Conservation (phyloP, 2,888 invertebrate genomes). For the Campaea margaritaria region DNA sequence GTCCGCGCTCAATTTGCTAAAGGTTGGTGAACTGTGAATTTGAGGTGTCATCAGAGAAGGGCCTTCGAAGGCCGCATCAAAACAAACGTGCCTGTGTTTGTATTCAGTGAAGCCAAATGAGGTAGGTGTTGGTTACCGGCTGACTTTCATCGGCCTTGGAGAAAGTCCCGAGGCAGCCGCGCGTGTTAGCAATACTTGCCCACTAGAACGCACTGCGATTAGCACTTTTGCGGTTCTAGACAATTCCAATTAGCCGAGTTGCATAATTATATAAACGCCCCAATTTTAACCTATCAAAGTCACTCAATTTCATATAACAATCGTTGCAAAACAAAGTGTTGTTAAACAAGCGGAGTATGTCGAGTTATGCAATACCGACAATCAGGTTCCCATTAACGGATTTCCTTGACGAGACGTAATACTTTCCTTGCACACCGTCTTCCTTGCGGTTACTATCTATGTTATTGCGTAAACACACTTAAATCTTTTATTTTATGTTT, state of each 20-base stretch:
- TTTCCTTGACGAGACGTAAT: conserved; percentile 60
- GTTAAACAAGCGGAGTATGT: conserved; percentile 43
- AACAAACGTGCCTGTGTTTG: conserved; percentile 53
- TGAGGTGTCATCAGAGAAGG: conserved; percentile 31
- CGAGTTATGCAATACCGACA: conserved; percentile 58
- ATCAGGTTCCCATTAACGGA: conserved; percentile 56
- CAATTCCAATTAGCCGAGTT: conserved; percentile 45
- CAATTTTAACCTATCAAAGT: conserved; percentile 37
- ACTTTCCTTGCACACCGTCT: conserved; percentile 15
- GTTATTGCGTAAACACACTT: conserved; percentile 5
- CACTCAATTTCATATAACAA: conserved; percentile 44
- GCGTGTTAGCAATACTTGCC: conserved; percentile 61
- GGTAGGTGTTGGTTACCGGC: conserved; percentile 49
- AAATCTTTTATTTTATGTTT: background rate
- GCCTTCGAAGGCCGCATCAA: conserved; percentile 41
- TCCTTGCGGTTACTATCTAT: background rate
- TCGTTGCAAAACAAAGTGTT: conserved; percentile 48
- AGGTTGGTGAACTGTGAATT: conserved; percentile 36
- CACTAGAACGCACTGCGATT: conserved; percentile 46
- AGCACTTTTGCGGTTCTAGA: conserved; percentile 39
- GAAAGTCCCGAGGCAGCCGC: conserved; percentile 73
- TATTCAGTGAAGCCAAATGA: conserved; percentile 64
- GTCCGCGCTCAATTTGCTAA: conserved; percentile 14
- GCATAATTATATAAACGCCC: conserved; percentile 44
- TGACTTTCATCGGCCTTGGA: conserved; percentile 80